Evolutionary conservation across 2,113 vertebrate species (phyloP), one percentile per base, ranked within the genome.

Genomic region (Balaeniceps rex): DNA sequence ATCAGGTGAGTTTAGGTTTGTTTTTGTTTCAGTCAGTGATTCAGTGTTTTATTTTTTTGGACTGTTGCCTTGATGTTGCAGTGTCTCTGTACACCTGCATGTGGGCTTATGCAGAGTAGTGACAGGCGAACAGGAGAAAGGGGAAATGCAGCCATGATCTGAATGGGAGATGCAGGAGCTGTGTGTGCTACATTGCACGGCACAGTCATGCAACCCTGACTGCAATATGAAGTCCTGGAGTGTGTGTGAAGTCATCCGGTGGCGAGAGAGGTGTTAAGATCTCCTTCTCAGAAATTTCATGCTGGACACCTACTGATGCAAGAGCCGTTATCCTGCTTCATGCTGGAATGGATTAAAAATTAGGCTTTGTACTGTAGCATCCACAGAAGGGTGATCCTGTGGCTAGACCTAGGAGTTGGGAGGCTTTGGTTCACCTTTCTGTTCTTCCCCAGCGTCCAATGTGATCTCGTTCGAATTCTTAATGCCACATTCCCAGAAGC

Each of bases 121-220:
- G 79, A 57, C 7, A 40, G 42, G 13, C 38, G 47, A 65, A 65
- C 33, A 76, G 28, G 42, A 86, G 49, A 54, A 69, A 61, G n/a
- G 23, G 40, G 25, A 57, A 66, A 31, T 2, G 2, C 31, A 24
- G 29, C 8, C 36, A 9, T 42, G 47, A 38, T 22, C 34, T 64
- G 29, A 60, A 29, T 10, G 33, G 61, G 51, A 94, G 47, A 28
- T 31, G 6, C 36, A 51, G 61, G 33, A 83, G 11, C 29, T 42
- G 42, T 9, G 5, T 0, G 1, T 14, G 18, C 24, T 19, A 2
- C 7, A 7, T 2, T 40, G 40, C 34, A 19, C 29, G 57, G 38
- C 46, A 24, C 55, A 55, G 34, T 12, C 0, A 0, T 69, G 38
- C 47, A 79, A 64, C 13, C 21, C 38, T 25, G 24, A 34, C 46